Conservation (phyloP, 1,140 invertebrate species). For the Drosophila ohnishii region DNA sequence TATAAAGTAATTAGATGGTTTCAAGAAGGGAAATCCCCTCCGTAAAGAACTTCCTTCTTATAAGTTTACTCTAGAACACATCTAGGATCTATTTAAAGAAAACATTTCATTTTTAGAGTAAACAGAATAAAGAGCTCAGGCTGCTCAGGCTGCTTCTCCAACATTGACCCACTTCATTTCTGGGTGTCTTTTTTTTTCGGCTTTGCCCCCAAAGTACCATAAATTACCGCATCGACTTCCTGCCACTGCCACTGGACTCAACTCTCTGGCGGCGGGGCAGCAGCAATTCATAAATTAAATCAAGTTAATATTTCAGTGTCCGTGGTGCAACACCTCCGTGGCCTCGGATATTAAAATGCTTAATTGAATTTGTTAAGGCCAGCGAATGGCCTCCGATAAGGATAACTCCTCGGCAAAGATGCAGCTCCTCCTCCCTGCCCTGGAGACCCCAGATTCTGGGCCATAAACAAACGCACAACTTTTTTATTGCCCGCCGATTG, state of each 20-base stretch:
- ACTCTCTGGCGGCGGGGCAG: slow-evolving; percentile 8
- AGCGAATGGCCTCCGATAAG: slow-evolving; percentile 47
- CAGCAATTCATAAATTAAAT: slow-evolving; percentile 79
- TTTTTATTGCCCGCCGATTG: slow-evolving; percentile 82
- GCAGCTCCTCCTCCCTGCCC: slow-evolving; percentile 26
- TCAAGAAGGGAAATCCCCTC: too few species aligned
- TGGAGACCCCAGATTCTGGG: slow-evolving; percentile 1
- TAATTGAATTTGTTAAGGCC: slow-evolving; percentile 81
- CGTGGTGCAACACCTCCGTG: slow-evolving; percentile 69
- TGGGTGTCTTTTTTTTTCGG: neutral
- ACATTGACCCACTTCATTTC: slow-evolving; percentile 46
- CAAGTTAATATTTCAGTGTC: slow-evolving; percentile 82
- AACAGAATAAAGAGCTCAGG: neutral
- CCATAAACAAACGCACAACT: slow-evolving; percentile 81
- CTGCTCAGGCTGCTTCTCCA: slow-evolving; percentile 22
- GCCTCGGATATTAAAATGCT: slow-evolving; percentile 78
- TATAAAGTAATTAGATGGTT: too few species aligned
- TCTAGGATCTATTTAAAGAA: neutral
- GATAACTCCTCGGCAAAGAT: slow-evolving; percentile 27
- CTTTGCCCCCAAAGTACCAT: slow-evolving; percentile 23
- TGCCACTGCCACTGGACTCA: slow-evolving; percentile 23
- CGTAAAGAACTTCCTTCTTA: neutral
- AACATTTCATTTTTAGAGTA: neutral
- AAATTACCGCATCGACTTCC: slow-evolving; percentile 51
- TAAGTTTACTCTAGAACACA: too few species aligned